These are phyloP conservation scores for Pinna nobilis DNA, from an alignment of 1,140 invertebrate genomes.

Conservation along the genomic window DNA sequence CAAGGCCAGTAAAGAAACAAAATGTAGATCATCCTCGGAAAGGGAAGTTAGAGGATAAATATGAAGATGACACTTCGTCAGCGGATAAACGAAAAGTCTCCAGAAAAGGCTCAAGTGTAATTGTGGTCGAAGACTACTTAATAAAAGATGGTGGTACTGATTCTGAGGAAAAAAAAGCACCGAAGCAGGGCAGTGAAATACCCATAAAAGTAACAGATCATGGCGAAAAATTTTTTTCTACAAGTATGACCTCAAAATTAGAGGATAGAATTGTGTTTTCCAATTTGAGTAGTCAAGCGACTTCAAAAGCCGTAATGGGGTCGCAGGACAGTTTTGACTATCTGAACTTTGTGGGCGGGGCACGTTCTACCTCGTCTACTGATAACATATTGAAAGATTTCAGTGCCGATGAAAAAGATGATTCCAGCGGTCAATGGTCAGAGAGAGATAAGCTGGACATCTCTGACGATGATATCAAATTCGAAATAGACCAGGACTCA, in stretches of 20 bases:
- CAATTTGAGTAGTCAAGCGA: neutral
- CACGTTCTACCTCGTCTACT: constrained; percentile 4
- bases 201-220: neutral
- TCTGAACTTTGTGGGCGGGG: neutral
- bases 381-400: constrained; percentile 15
- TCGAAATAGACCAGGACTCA: too few relatives aligned
- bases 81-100: too few relatives aligned
- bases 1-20: too few relatives aligned
- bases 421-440: too few relatives aligned
- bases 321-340: constrained; percentile 8
- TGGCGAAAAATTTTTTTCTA: constrained; percentile 17
- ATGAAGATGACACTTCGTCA: too few relatives aligned
- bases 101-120: neutral
- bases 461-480: too few relatives aligned
- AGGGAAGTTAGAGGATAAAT: too few relatives aligned
- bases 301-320: neutral
- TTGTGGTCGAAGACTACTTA: neutral
- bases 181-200: neutral
- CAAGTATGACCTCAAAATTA: constrained; percentile 21
- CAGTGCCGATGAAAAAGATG: too few relatives aligned
- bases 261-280: constrained; percentile 1
- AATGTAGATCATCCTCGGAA: too few relatives aligned
- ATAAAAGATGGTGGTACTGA: neutral
- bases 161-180: too few relatives aligned
- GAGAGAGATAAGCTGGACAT: too few relatives aligned